Percentiles rank a stretch among this genome's conserved stretches.
phyloP scores from a whole-genome alignment of 2,113 vertebrate genomes.

The Erpornis zantholeuca region DNA sequence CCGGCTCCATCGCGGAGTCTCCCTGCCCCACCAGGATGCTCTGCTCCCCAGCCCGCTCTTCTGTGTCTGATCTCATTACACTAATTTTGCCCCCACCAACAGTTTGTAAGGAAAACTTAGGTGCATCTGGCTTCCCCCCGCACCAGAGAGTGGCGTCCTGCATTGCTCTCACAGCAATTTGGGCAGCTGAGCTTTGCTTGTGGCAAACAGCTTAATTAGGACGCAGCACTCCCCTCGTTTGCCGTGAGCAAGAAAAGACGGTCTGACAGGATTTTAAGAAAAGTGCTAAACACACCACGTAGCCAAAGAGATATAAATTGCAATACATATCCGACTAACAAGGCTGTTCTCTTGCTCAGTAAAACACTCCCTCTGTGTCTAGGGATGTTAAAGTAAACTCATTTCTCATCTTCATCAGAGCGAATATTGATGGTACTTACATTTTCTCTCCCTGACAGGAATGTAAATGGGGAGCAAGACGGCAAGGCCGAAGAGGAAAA shows the following conservation, averaged over 20 bases:
- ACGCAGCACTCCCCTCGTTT: background rate
- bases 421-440: background rate
- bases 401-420: background rate
- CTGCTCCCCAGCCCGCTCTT: background rate
- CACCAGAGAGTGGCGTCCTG: fast-evolving
- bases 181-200: background rate
- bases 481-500: background rate
- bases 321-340: background rate
- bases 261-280: background rate
- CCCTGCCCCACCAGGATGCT: background rate
- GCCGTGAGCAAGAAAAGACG: background rate
- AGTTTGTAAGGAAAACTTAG: background rate
- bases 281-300: background rate
- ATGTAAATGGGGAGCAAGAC: background rate
- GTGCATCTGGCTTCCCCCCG: background rate
- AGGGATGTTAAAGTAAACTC: background rate
- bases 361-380: background rate
- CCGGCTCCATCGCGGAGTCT: background rate
- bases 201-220: background rate
- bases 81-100: background rate
- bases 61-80: background rate
- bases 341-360: background rate
- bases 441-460: background rate
- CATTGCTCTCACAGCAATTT: background rate
- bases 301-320: background rate